phyloP scores from a whole-genome alignment of 2,797 vertebrate genomes.

The Sebastes minor region DNA sequence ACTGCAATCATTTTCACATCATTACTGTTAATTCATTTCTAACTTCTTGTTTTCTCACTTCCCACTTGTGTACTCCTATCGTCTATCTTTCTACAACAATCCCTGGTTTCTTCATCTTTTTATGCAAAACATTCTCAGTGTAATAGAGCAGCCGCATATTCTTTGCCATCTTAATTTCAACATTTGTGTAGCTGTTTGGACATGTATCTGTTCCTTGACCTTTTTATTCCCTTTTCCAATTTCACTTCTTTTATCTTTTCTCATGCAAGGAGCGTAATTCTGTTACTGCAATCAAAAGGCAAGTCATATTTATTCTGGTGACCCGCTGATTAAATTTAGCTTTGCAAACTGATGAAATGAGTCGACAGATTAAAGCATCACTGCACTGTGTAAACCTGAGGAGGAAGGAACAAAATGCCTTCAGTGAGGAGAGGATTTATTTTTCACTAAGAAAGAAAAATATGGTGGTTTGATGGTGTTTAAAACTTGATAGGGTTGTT shows the following conservation, averaged over 20 bases:
- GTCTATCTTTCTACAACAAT: not conserved
- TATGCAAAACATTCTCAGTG: not conserved
- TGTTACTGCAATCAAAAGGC: constrained; percentile 43
- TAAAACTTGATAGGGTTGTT: not conserved
- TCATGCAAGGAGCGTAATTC: constrained; percentile 12
- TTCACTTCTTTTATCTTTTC: constrained; percentile 25
- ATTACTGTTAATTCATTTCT: not conserved
- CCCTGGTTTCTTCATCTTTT: not conserved
- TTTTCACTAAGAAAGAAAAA: not conserved
- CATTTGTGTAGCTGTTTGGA: constrained; percentile 8
- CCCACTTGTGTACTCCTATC: not conserved
- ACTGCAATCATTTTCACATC: not conserved
- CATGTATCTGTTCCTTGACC: constrained; percentile 28
- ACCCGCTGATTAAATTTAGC: constrained; percentile 45
- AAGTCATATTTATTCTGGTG: constrained; percentile 37
- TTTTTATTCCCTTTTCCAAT: constrained; percentile 36
- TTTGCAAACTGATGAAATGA: constrained; percentile 48
- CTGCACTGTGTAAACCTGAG: constrained; percentile 16
- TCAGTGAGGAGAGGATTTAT: not conserved
- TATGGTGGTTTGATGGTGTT: not conserved
- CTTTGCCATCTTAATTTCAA: constrained; percentile 26
- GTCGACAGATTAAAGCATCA: constrained; percentile 35
- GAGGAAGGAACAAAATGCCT: not conserved
- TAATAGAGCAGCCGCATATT: not conserved
- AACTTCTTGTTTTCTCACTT: not conserved